Conservation (phyloP, 1,140 invertebrate species). For the Himalopsyche phryganea region DNA sequence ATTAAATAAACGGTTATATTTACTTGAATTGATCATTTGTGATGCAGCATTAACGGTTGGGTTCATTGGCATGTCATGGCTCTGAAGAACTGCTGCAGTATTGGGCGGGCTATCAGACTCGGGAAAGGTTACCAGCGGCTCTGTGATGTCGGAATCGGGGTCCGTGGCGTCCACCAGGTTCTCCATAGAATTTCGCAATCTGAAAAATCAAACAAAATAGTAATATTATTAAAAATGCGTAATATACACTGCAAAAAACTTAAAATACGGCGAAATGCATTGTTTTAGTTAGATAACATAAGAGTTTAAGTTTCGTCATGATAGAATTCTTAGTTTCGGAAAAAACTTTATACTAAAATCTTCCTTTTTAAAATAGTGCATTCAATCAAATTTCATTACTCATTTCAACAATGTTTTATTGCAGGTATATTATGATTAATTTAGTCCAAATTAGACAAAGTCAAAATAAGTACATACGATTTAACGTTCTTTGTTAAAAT, state of each 20-base stretch:
- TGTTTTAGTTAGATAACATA: too few species aligned
- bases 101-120: slow-evolving; percentile 67
- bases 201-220: slow-evolving; percentile 37
- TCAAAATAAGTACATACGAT: too few species aligned
- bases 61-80: slow-evolving; percentile 36
- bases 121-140: slow-evolving; percentile 74
- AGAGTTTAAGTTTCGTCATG: too few species aligned
- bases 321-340: too few species aligned
- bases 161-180: slow-evolving; percentile 59
- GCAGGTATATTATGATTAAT: too few species aligned
- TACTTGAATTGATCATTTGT: slow-evolving; percentile 36
- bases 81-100: slow-evolving; percentile 37
- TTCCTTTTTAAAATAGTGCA: too few species aligned
- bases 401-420: too few species aligned
- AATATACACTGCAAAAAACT: neutral
- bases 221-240: neutral
- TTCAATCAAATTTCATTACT: too few species aligned
- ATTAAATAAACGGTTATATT: too few species aligned
- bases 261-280: neutral
- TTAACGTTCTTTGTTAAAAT: too few species aligned
- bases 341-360: too few species aligned
- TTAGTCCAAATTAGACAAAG: too few species aligned
- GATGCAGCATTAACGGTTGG: slow-evolving; percentile 24
- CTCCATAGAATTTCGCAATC: slow-evolving; percentile 62
- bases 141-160: slow-evolving; percentile 46